Conservation (phyloP, 2,888 invertebrate species). For the Nematopogon swammerdamellus region DNA sequence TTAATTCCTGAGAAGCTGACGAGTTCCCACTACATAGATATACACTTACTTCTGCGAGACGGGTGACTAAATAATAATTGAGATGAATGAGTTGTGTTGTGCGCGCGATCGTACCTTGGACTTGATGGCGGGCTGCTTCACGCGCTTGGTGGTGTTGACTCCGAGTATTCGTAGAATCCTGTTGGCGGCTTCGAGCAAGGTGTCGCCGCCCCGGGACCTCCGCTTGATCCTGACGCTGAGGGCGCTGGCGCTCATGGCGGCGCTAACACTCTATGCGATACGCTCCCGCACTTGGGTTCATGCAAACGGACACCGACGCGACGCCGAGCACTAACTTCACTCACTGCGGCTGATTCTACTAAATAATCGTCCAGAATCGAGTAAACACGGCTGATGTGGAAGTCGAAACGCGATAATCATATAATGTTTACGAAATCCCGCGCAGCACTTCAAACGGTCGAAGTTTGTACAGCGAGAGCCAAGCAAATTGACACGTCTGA, state of each 20-base stretch:
- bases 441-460: not conserved
- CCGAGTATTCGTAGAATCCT: constrained; percentile 52
- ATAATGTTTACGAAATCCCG: not conserved
- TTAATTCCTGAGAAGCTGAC: no score
- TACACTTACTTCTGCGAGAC: no score
- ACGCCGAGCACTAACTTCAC: no score
- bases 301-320: not conserved
- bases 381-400: not conserved
- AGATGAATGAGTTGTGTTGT: no score
- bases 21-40: no score
- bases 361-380: no score
- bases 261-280: not conserved
- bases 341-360: no score
- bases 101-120: constrained; percentile 33
- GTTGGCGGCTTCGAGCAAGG: constrained; percentile 53
- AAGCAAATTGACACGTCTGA: constrained; percentile 22
- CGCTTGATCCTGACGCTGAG: constrained; percentile 54
- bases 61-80: no score
- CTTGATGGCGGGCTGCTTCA: constrained; percentile 54
- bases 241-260: constrained; percentile 24
- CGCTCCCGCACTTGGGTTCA: not conserved
- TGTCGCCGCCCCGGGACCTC: constrained; percentile 54
- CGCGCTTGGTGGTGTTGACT: constrained; percentile 52
- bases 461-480: not conserved
- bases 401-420: not conserved